Evolutionary conservation across 2,888 invertebrate genomes (phyloP).

Genomic region (Leptinotarsa juncta): DNA sequence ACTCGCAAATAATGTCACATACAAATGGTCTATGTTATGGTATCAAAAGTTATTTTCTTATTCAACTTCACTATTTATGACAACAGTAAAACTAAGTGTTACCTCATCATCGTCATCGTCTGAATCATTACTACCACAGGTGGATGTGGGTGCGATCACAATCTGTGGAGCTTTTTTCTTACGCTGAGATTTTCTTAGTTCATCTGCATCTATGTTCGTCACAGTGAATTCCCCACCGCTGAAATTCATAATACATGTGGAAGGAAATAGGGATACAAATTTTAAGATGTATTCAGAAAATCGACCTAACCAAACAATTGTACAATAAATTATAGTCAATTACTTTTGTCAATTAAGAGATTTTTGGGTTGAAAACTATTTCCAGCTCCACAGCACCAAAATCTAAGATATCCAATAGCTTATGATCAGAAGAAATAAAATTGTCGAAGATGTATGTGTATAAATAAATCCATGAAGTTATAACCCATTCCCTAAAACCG

Average conservation of each 20-base stretch:
- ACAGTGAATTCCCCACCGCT: slow-evolving; percentile 83
- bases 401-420: no score
- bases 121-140: slow-evolving; percentile 75
- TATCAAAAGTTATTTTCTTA: no score
- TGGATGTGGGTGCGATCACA: slow-evolving; percentile 56
- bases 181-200: slow-evolving; percentile 80
- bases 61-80: no score
- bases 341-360: background rate
- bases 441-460: background rate
- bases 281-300: background rate
- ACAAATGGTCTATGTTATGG: no score
- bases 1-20: no score
- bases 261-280: slow-evolving; percentile 32
- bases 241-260: slow-evolving; percentile 34
- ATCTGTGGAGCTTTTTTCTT: slow-evolving; percentile 69
- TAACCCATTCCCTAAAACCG: background rate
- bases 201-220: slow-evolving; percentile 89
- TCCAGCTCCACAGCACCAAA: background rate
- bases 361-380: slow-evolving; percentile 1
- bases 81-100: slow-evolving; percentile 13
- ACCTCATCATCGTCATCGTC: slow-evolving; percentile 80
- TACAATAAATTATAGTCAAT: no score
- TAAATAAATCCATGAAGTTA: background rate
- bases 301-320: no score
- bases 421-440: no score